A percentile compares a stretch with the other conserved stretches of the same genome.
These are phyloP conservation scores for Galeruca laticollis DNA, from an alignment of 2,888 invertebrate genomes.

Conservation along the genomic window DNA sequence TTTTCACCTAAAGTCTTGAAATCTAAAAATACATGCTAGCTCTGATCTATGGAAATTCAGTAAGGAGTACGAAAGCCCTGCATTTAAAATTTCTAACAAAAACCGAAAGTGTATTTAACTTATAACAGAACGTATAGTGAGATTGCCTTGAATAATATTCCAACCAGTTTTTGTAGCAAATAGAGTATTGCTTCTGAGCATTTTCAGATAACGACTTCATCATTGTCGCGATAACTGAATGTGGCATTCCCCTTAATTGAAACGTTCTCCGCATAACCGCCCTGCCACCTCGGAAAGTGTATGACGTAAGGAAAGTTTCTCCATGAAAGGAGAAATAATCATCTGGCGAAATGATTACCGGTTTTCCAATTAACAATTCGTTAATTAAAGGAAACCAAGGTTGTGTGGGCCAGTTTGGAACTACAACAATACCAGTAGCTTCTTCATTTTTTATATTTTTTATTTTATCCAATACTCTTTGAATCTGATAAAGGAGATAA, in stretches of 20 bases:
- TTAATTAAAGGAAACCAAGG: conserved; percentile 23
- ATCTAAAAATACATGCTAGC: background rate
- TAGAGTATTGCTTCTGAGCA: too few relatives aligned
- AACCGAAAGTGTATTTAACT: background rate
- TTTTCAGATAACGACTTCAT: too few relatives aligned
- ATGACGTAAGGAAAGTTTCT: conserved; percentile 8
- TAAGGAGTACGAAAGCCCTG: background rate
- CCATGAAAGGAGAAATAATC: conserved; percentile 23
- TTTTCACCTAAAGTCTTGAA: background rate
- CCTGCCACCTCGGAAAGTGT: conserved; percentile 43
- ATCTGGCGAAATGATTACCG: background rate
- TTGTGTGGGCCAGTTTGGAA: too few relatives aligned
- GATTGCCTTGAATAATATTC: too few relatives aligned
- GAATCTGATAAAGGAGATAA: too few relatives aligned
- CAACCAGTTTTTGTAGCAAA: too few relatives aligned
- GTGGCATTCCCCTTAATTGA: conserved; percentile 35
- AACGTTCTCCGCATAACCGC: conserved; percentile 44
- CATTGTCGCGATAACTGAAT: background rate
- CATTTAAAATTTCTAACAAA: background rate
- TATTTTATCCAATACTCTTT: too few relatives aligned
- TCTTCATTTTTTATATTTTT: conserved; percentile 29
- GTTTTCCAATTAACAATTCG: background rate
- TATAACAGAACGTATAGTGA: background rate
- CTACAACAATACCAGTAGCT: conserved; percentile 23
- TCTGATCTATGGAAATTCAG: background rate